Conservation (phyloP, 2,888 invertebrate genomes). For the Galeruca laticollis region DNA sequence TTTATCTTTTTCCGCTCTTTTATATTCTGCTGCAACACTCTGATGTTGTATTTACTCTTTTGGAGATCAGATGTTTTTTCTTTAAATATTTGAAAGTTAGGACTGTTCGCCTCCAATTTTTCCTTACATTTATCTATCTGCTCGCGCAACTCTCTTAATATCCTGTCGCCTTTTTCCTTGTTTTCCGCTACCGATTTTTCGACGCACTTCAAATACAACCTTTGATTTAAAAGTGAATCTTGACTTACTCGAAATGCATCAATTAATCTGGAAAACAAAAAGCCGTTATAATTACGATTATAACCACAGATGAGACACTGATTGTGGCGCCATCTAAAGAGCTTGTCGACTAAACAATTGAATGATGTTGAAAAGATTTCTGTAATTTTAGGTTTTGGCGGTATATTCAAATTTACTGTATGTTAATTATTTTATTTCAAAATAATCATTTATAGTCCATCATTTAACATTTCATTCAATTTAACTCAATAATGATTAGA, state of each 20-base stretch:
- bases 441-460: too few species aligned
- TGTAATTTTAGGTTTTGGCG: too few species aligned
- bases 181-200: constrained; percentile 20
- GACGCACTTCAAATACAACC: constrained; percentile 30
- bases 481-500: too few species aligned
- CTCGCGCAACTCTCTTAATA: constrained; percentile 25
- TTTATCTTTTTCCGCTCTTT: constrained; percentile 20
- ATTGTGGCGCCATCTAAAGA: too few species aligned
- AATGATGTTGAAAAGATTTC: too few species aligned
- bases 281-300: not conserved
- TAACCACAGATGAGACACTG: too few species aligned
- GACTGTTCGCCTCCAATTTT: constrained; percentile 33
- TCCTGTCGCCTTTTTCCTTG: constrained; percentile 29
- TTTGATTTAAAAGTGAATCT: constrained; percentile 32
- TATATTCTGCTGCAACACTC: constrained; percentile 30
- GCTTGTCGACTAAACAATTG: too few species aligned
- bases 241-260: constrained; percentile 26
- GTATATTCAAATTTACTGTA: too few species aligned
- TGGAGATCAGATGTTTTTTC: constrained; percentile 34
- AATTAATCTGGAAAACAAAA: constrained; percentile 30
- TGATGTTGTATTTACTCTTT: constrained; percentile 29
- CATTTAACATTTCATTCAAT: too few species aligned
- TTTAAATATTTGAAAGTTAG: constrained; percentile 36
- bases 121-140: constrained; percentile 31
- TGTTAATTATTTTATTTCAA: too few species aligned